Base-by-base conservation (phyloP, 2,888 invertebrate genomes). In the Lissonota sp. region DNA sequence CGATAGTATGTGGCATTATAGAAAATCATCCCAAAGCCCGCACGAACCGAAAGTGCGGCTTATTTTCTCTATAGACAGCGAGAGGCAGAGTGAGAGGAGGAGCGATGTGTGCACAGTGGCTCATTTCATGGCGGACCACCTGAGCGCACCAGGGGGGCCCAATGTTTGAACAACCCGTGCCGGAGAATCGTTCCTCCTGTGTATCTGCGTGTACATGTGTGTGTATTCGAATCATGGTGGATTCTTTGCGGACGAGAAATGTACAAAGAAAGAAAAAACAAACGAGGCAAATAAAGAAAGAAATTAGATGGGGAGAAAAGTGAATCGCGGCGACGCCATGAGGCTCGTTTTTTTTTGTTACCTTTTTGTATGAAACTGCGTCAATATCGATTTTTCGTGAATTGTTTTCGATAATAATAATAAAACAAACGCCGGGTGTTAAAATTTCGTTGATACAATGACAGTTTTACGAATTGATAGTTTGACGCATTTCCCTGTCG, bases 41-140 rank as follows among this genome's bases (percentile, higher is more conserved):
- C 51, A 64, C 44, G 63, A 69, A 73, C 55, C 78, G 67, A 67
- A 75, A 67, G 74, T 63, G 58, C 74, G 80, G 81, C 80, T 83
- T 84, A 81, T 81, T 84, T 78, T 83, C 71, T 85, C 80, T 80
- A 82, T 84, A 82, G 84, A 84, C 79, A 84, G 74, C 60, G 10
- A 53, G n/a, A 10, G n/a, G 8, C 26, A 26, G 57, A 26, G 12
- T 12, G 69, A 70, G 42, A 42, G 63, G 70, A 79, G 64, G 69
- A 79, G 76, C 79, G 58, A 79, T 88, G 86, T 88, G 87, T 88
- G 84, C 87, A 87, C 85, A 88, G 88, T 88, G 86, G 88, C 88
- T 88, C 87, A 88, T 88, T 88, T 88, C 83, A 87, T 83, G 83
- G 84, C 79, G 84, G 83, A 86, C 88, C 88, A 88, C 87, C 88